Evolutionary conservation across 2,888 invertebrate genomes (phyloP), one percentile per base, ranked within the genome.

Genomic region (Lepidocyrtinus sp.): DNA sequence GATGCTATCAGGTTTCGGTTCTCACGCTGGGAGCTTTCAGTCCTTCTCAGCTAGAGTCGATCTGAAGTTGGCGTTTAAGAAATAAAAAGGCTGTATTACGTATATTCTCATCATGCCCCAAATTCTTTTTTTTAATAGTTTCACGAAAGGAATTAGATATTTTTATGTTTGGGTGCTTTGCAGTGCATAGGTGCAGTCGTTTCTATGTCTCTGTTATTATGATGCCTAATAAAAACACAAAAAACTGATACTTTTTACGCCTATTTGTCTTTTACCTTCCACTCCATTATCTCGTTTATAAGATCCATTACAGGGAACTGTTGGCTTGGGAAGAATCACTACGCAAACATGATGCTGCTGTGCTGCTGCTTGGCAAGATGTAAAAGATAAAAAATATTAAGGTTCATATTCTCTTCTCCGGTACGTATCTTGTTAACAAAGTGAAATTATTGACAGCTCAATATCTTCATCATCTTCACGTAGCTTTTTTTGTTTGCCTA

Each of bases 371-470:
- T 12, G 12, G 36, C n/a, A 22, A 21, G n/a, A 1, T 2, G 59
- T 9, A 22, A 59, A n/a, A 59, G 12, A 59, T 21, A 21, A 59
- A 36, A 59, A 59, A 21, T n/a, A n/a, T 59, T 59, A 59, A 5
- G 22, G 50, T 50, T 59, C 59, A 59, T 59, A 19, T 21, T 59
- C 59, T 21, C 22, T 22, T 59, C 59, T 59, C 5, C 55, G 62
- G 62, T 71, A 45, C 68, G 73, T 74, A 64, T 72, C 78, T 79
- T 73, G 78, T 79, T 79, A 79, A 73, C 78, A 79, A 79, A 79
- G 78, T 79, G 78, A 79, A 79, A 79, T 73, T 79, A 79, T 79
- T 79, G 78, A 79, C 78, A 79, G 78, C 68, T 73, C 73, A 73
- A 79, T 73, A 79, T 79, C 78, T 79, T 79, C 73, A 79, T 79